Evolutionary conservation across 2,113 vertebrate species (phyloP), one percentile per base, ranked within the genome.

Genomic region (Ictalurus punctatus): DNA sequence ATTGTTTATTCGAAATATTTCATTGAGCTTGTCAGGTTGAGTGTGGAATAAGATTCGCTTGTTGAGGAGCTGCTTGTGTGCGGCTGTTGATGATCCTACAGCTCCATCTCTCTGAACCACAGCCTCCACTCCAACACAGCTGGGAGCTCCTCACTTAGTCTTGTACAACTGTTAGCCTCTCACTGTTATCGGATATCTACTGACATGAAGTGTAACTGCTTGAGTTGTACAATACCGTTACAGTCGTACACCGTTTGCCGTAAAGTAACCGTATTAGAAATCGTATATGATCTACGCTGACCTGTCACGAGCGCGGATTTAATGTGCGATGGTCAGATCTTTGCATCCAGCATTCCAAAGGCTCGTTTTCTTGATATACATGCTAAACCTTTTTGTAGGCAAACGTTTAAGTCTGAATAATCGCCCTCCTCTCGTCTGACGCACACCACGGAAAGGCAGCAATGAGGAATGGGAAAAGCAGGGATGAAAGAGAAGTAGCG

Each of bases 1-100:
- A 27, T 82, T 87, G 78, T 82, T 87, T 82, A 82, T 87, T 54
- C 25, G 14, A 59, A 65, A 78, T 34, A 21, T 34, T 87, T 67
- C 59, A 82, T 65, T 37, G 19, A 37, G 61, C 44, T 87, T 69
- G 86, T 65, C 86, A 80, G 74, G 48, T 56, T 87, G n/a, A 19
- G 16, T 69, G 61, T 25, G 4, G 21, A 27, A 37, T 27, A 65
- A 25, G 44, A 7, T 13, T 34, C 48, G 0, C 6, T 17, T 17
- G 58, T 87, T 40, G 63, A 82, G 48, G 23, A 71, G 48, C 48
- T 87, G 63, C 71, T 81, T 44, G 73, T 78, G 54, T 76, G 52
- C 59, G 13, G 30, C 30, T 79, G 76, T 87, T 48, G 44, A 48
- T 48, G 69, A 17, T 40, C 37, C 76, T 80, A 80, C 44, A 80